These are phyloP conservation scores for Zoanthus solanderi DNA, from an alignment of 92 coral and sea anemone genomes.

Conservation along the genomic window DNA sequence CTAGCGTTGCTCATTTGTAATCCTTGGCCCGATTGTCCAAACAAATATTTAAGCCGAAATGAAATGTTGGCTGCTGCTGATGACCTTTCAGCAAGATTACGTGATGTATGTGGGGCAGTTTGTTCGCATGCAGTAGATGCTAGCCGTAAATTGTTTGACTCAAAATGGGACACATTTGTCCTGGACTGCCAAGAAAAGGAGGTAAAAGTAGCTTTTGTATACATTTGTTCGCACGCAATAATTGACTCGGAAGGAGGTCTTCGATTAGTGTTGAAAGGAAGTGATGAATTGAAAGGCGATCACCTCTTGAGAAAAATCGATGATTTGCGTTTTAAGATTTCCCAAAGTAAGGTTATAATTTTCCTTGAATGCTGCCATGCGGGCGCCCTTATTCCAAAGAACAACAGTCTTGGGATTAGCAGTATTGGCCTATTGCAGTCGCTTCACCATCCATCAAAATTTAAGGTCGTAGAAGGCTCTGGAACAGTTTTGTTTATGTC, in stretches of 20 bases:
- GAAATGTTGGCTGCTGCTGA: background rate
- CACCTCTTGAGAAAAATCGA: background rate
- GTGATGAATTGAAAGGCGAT: background rate
- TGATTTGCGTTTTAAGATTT: background rate
- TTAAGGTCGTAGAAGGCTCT: background rate
- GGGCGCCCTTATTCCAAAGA: background rate
- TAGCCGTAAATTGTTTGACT: background rate
- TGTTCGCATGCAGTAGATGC: background rate
- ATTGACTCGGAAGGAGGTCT: background rate
- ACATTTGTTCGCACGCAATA: background rate
- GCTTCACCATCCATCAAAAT: background rate
- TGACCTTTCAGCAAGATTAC: background rate
- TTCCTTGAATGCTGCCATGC: conserved; percentile 6
- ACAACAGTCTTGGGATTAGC: background rate
- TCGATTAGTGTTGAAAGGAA: background rate
- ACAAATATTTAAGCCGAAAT: background rate
- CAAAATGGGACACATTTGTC: background rate
- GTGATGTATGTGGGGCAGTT: background rate
- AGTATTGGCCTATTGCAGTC: background rate
- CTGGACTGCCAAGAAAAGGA: background rate
- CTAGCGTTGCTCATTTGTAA: background rate
- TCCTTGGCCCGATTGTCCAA: background rate
- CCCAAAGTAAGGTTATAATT: background rate
- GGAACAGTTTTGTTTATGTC: conserved; percentile 17
- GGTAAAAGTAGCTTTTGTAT: background rate